Evolutionary conservation across 2,797 vertebrate genomes (phyloP).

Genomic region (Ispidina lecontei): DNA sequence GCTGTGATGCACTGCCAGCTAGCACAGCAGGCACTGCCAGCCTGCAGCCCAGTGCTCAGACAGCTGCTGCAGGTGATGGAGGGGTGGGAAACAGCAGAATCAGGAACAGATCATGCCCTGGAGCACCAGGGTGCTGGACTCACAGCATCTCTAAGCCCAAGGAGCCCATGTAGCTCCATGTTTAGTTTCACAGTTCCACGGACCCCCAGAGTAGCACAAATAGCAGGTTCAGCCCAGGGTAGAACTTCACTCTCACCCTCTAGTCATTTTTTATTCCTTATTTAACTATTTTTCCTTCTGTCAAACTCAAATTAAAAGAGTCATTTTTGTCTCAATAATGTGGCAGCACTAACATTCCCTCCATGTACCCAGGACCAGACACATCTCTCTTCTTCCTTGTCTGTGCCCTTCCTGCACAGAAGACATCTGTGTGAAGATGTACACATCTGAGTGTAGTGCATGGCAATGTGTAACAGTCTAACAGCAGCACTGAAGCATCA

Average conservation of each 20-base stretch:
- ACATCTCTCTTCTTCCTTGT: background rate
- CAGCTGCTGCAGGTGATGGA: fast-evolving
- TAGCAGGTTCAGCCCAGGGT: background rate
- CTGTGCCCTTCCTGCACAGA: background rate
- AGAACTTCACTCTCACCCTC: background rate
- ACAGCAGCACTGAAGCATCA: background rate
- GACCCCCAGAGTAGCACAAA: background rate
- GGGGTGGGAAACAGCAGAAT: background rate
- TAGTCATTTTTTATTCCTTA: background rate
- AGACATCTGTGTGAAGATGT: background rate
- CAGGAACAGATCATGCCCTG: fast-evolving
- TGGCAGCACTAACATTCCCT: background rate
- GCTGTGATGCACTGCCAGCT: background rate
- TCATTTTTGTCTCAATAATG: background rate
- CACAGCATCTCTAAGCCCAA: background rate
- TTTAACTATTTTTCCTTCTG: background rate
- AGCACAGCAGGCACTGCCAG: background rate
- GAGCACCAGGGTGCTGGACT: fast-evolving
- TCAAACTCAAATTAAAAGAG: background rate
- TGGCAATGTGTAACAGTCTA: too few relatives aligned
- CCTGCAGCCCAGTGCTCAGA: background rate
- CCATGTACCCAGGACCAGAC: background rate
- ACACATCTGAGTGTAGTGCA: too few relatives aligned
- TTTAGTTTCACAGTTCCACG: background rate
- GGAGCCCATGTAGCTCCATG: background rate